These are phyloP conservation scores for Hippocampus kuda DNA, from an alignment of 2,797 vertebrate genomes.

Conservation along the genomic window DNA sequence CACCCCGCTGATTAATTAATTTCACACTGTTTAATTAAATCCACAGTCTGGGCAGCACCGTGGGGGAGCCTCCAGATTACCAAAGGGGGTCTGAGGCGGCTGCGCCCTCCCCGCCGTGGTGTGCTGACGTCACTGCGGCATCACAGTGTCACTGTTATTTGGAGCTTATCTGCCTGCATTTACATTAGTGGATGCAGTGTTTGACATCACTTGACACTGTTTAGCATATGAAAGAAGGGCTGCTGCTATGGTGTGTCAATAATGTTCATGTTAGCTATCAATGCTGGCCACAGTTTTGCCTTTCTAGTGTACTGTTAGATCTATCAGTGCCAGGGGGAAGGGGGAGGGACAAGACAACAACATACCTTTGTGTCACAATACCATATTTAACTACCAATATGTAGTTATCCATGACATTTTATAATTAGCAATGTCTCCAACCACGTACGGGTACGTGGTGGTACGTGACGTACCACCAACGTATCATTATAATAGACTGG, in stretches of 20 bases:
- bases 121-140: constrained; percentile 67
- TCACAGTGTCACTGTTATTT: constrained; percentile 69
- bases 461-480: too few species aligned
- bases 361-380: too few species aligned
- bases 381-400: too few species aligned
- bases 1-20: constrained; percentile 68
- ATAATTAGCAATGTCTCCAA: too few species aligned
- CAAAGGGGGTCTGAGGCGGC: constrained; percentile 51
- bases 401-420: too few species aligned
- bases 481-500: too few species aligned
- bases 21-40: constrained; percentile 75
- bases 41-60: constrained; percentile 57
- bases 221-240: constrained; percentile 21
- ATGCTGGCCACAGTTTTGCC: too few species aligned
- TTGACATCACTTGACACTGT: constrained; percentile 30
- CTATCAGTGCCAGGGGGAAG: not conserved
- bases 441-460: too few species aligned
- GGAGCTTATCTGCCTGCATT: constrained; percentile 53
- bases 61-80: constrained; percentile 53
- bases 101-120: not conserved
- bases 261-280: not conserved
- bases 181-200: constrained; percentile 23
- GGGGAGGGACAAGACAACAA: too few species aligned
- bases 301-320: too few species aligned
- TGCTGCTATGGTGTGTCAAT: too few species aligned